Evolutionary conservation across 2,797 vertebrate genomes (phyloP).

Genomic region (Acanthiza pusilla): DNA sequence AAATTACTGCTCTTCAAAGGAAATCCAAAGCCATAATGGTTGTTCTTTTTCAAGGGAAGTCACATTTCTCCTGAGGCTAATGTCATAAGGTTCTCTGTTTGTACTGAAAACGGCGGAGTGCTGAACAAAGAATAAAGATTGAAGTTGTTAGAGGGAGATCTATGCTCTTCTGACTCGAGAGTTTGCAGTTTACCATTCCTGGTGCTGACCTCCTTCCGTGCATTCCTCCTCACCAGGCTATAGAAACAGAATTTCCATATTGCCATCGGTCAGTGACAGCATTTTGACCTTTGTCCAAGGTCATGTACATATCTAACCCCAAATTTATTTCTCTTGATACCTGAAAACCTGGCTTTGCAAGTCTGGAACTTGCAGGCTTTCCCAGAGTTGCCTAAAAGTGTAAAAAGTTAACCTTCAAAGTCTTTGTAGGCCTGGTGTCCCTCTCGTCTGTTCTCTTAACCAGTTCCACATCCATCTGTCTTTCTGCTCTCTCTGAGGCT

Average conservation of each 20-base stretch:
- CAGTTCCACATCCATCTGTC: background rate
- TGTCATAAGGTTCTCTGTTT: background rate
- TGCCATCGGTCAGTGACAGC: background rate
- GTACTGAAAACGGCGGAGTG: background rate
- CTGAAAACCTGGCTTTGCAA: background rate
- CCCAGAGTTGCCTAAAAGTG: background rate
- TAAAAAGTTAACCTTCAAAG: background rate
- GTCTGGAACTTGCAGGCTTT: background rate
- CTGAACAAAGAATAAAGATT: background rate
- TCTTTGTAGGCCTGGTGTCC: background rate
- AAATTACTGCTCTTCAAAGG: background rate
- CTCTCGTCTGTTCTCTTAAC: background rate
- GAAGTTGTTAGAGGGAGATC: background rate
- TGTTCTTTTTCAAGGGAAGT: background rate
- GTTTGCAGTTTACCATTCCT: accelerated
- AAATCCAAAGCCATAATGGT: background rate
- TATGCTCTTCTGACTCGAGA: background rate
- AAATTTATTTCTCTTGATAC: background rate
- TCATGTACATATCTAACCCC: background rate
- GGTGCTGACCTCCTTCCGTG: background rate
- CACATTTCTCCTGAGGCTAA: background rate
- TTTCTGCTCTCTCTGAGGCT: background rate
- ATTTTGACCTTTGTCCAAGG: background rate
- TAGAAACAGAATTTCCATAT: background rate
- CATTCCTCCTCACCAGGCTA: background rate